phyloP scores from a whole-genome alignment of 1,140 invertebrate species.

The Drosophila virilis region DNA sequence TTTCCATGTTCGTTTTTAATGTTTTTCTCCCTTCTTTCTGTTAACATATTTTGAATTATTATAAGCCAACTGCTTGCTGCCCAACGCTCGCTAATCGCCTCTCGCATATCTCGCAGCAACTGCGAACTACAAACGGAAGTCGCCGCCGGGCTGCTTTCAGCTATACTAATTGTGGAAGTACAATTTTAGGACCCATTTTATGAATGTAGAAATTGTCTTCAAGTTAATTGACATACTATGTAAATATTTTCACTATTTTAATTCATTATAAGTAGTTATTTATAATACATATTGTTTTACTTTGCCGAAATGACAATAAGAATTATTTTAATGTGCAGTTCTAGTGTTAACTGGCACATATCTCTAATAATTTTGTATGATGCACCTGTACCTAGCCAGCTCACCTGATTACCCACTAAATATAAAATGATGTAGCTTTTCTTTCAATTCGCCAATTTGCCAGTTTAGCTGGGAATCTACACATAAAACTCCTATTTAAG shows the following conservation, averaged over 20 bases:
- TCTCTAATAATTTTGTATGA: too few species aligned
- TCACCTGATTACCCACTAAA: too few species aligned
- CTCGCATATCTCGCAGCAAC: conserved; percentile 48
- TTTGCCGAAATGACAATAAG: neutral
- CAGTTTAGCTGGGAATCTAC: too few species aligned
- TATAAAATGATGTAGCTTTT: too few species aligned
- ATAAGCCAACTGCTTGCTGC: conserved; percentile 48
- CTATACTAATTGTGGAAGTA: neutral
- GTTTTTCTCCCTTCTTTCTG: conserved; percentile 49
- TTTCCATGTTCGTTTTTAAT: conserved; percentile 74
- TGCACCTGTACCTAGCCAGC: too few species aligned
- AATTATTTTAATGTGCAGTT: neutral
- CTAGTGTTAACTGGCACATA: neutral
- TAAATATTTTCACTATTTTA: conserved; percentile 12
- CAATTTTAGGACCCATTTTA: conserved; percentile 31
- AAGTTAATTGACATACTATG: conserved; percentile 4
- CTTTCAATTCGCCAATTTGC: too few species aligned
- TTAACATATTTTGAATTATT: conserved; percentile 76
- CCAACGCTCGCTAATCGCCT: conserved; percentile 49
- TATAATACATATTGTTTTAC: neutral
- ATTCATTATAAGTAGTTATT: neutral
- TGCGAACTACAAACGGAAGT: conserved; percentile 66
- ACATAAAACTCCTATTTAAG: too few species aligned
- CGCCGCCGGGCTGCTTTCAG: conserved; percentile 36
- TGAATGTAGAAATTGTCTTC: conserved; percentile 34